Conservation (phyloP, 2,888 invertebrate species). For the Podabrus alpinus region DNA sequence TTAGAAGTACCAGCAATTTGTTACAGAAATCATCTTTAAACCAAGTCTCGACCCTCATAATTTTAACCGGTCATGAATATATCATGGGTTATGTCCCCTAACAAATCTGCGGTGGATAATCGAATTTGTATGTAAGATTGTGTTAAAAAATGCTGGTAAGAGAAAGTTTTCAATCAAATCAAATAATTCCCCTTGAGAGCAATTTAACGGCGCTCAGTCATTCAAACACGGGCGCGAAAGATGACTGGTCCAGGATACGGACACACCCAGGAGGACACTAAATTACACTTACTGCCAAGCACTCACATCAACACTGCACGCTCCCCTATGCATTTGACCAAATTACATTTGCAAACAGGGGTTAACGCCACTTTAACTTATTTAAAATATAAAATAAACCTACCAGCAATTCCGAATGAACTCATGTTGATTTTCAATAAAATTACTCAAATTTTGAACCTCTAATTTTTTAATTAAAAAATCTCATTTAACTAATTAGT, state of each 20-base stretch:
- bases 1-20: conserved; percentile 53
- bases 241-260: conserved; percentile 42
- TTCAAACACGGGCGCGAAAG: conserved; percentile 49
- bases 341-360: conserved; percentile 55
- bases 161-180: conserved; percentile 68
- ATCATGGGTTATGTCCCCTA: conserved; percentile 50
- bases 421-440: conserved; percentile 13
- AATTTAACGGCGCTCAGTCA: conserved; percentile 67
- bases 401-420: conserved; percentile 9
- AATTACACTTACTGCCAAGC: conserved; percentile 57
- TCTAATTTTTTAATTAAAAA: neutral
- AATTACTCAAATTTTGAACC: conserved; percentile 17
- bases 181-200: conserved; percentile 75
- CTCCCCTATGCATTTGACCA: conserved; percentile 55
- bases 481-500: neutral
- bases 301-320: conserved; percentile 55
- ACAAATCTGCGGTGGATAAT: conserved; percentile 58
- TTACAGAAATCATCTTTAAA: conserved; percentile 53
- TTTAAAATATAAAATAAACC: conserved; percentile 36
- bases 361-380: conserved; percentile 47
- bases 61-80: conserved; percentile 53
- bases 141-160: conserved; percentile 53
- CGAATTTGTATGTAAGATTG: conserved; percentile 55
- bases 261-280: conserved; percentile 54
- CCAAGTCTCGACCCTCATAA: conserved; percentile 52